A percentile compares a stretch with the other conserved stretches of the same genome.
Evolutionary conservation across 2,797 vertebrate species (phyloP).

Genomic region (Scolopax rusticola): DNA sequence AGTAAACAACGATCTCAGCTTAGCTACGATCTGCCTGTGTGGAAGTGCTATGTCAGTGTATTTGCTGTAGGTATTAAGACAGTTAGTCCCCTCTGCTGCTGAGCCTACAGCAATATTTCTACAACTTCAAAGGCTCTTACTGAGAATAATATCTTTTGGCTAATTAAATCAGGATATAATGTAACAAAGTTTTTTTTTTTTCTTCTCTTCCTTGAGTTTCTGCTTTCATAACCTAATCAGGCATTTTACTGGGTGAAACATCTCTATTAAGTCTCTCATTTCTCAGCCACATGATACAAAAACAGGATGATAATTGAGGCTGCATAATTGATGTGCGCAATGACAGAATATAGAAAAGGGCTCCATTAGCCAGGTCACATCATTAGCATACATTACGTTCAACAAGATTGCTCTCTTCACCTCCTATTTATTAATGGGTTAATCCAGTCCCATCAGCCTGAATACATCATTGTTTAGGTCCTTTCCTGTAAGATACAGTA

Average conservation of each 20-base stretch:
- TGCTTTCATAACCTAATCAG: conserved; percentile 77
- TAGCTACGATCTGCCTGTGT: background rate
- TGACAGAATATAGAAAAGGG: conserved; percentile 77
- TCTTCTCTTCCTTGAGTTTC: conserved; percentile 62
- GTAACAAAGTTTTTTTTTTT: conserved; percentile 18
- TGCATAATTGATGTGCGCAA: conserved; percentile 75
- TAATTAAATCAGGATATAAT: conserved; percentile 69
- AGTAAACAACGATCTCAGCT: background rate
- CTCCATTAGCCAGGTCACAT: conserved; percentile 79
- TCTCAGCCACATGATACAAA: conserved; percentile 71
- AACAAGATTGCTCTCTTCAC: conserved; percentile 79
- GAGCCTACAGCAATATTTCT: conserved; percentile 54
- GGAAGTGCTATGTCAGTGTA: conserved; percentile 8
- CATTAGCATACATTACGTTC: conserved; percentile 80
- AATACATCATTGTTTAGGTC: conserved; percentile 69
- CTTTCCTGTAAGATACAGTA: conserved; percentile 66
- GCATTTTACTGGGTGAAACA: conserved; percentile 72
- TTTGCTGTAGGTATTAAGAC: conserved; percentile 42
- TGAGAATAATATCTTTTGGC: conserved; percentile 50
- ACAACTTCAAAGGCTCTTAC: conserved; percentile 51
- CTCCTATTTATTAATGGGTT: conserved; percentile 79
- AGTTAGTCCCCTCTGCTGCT: conserved; percentile 37
- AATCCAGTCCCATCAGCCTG: conserved; percentile 71
- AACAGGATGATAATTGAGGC: conserved; percentile 77
- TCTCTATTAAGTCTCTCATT: conserved; percentile 78